Conservation (phyloP, 2,113 vertebrate species). For the Myocastor coypus region DNA sequence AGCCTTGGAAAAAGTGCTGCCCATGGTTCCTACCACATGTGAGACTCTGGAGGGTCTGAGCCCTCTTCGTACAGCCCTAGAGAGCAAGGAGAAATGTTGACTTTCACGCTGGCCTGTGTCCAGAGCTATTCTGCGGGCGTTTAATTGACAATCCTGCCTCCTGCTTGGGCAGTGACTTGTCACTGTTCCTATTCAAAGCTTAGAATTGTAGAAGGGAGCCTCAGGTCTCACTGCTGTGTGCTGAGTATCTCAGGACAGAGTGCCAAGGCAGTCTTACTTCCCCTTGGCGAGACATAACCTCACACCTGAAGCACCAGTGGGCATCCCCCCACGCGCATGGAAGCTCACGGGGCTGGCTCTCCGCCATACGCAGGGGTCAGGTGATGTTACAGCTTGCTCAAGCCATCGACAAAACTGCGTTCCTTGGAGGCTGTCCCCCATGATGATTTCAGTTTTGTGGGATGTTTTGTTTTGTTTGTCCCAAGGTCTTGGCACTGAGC, state of each 20-base stretch:
- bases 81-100: not conserved
- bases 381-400: not conserved
- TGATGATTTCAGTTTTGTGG: not conserved
- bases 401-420: not conserved
- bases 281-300: not conserved
- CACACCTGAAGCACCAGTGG: not conserved
- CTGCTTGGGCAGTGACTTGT: not conserved
- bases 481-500: not conserved
- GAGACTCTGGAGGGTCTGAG: not conserved
- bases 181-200: not conserved
- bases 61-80: not conserved
- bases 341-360: accelerated
- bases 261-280: accelerated
- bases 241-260: not conserved
- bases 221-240: not conserved
- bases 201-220: not conserved
- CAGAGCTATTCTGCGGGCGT: not conserved
- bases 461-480: not conserved
- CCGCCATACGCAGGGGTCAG: not conserved
- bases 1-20: not conserved
- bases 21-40: no score
- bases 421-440: not conserved
- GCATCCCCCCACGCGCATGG: accelerated
- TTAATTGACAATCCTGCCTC: not conserved
- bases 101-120: not conserved